These are phyloP conservation scores for Epistrophella euchroma DNA, from an alignment of 2,888 invertebrate genomes.

Conservation along the genomic window DNA sequence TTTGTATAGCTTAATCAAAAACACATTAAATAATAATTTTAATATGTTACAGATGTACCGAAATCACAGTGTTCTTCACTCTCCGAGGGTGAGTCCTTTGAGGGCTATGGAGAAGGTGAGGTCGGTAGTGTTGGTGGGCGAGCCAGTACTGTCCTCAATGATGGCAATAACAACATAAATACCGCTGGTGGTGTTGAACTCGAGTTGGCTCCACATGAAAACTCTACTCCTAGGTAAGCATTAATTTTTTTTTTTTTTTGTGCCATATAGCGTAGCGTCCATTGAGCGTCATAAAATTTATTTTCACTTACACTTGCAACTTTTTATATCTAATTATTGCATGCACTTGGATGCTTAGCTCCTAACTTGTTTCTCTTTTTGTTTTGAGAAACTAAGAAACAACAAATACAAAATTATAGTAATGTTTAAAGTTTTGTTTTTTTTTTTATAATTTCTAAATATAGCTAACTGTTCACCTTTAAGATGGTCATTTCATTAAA, in stretches of 20 bases:
- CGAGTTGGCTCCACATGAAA: conserved; percentile 83
- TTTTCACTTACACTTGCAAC: conserved; percentile 65
- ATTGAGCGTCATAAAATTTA: conserved; percentile 62
- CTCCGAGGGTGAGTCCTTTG: conserved; percentile 92
- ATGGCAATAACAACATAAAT: conserved; percentile 80
- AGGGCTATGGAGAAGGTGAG: conserved; percentile 89
- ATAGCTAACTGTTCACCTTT: background rate
- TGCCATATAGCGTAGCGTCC: too few relatives aligned
- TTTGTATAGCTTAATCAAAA: background rate
- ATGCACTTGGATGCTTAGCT: background rate
- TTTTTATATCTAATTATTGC: conserved; percentile 19
- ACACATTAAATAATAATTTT: background rate
- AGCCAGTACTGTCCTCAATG: conserved; percentile 76
- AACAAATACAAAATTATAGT: background rate
- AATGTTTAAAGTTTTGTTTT: too few relatives aligned
- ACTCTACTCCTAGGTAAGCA: conserved; percentile 79
- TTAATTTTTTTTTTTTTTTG: background rate
- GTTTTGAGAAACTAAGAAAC: background rate
- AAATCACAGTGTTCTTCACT: conserved; percentile 85
- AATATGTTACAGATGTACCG: conserved; percentile 78
- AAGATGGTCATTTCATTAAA: conserved; percentile 9
- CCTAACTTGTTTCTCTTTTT: conserved; percentile 58
- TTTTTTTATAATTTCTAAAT: too few relatives aligned
- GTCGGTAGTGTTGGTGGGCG: conserved; percentile 54
- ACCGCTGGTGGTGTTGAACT: conserved; percentile 81